These are phyloP conservation scores for Operophtera brumata DNA, from an alignment of 2,888 invertebrate species.

Conservation along the genomic window DNA sequence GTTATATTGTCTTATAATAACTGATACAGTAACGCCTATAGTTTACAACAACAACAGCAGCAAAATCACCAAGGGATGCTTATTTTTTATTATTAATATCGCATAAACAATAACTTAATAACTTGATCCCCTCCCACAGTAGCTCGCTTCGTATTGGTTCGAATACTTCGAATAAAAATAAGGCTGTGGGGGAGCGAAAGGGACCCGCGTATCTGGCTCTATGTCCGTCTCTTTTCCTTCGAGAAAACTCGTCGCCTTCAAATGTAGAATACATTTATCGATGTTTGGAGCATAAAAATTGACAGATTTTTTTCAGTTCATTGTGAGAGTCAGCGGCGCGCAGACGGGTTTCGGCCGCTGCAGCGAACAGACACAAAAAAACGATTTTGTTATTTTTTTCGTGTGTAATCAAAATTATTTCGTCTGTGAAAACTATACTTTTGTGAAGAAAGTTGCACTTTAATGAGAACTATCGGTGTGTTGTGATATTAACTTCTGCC, in stretches of 20 bases:
- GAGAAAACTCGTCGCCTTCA: slow-evolving; percentile 73
- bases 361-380: slow-evolving; percentile 58
- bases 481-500: slow-evolving; percentile 24
- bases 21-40: slow-evolving; percentile 50
- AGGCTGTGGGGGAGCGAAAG: slow-evolving; percentile 69
- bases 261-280: slow-evolving; percentile 78
- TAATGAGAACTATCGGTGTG: slow-evolving; percentile 38
- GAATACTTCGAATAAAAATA: slow-evolving; percentile 68
- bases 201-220: slow-evolving; percentile 54
- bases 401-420: slow-evolving; percentile 36
- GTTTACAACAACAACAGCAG: slow-evolving; percentile 62
- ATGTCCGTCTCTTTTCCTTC: slow-evolving; percentile 47
- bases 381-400: slow-evolving; percentile 40
- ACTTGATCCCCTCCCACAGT: slow-evolving; percentile 72
- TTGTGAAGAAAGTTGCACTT: slow-evolving; percentile 50
- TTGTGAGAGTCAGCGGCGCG: slow-evolving; percentile 58
- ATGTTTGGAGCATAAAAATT: slow-evolving; percentile 80
- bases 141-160: slow-evolving; percentile 71
- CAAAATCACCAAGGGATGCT: slow-evolving; percentile 51
- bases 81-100: slow-evolving; percentile 77
- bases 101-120: slow-evolving; percentile 80
- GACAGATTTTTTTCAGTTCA: slow-evolving; percentile 81
- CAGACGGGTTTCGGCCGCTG: slow-evolving; percentile 49
- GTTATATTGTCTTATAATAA: slow-evolving; percentile 64
- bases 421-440: slow-evolving; percentile 37